These are phyloP conservation scores for Anolis carolinensis DNA, from an alignment of 2,113 vertebrate genomes.

Conservation along the genomic window DNA sequence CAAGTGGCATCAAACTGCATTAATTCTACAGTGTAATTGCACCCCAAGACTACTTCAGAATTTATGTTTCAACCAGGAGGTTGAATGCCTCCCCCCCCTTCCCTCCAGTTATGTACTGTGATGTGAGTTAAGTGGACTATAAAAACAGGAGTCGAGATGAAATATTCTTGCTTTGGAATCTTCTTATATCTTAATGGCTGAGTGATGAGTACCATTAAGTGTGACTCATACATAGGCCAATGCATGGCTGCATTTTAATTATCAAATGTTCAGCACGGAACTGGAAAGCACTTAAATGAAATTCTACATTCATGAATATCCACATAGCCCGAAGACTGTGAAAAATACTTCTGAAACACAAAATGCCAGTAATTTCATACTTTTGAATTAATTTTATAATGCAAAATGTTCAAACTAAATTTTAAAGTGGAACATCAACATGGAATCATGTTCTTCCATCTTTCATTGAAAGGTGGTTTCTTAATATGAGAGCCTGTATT, in stretches of 20 bases:
- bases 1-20: too few relatives aligned
- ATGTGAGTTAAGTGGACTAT: background rate
- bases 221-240: background rate
- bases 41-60: too few relatives aligned
- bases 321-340: background rate
- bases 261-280: background rate
- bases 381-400: background rate
- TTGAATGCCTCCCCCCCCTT: too few relatives aligned
- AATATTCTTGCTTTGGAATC: background rate
- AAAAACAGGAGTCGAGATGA: background rate
- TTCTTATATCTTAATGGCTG: background rate
- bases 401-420: background rate
- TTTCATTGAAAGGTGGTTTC: background rate
- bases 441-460: background rate
- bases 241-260: background rate
- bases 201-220: background rate
- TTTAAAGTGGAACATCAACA: background rate
- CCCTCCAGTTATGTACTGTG: too few relatives aligned
- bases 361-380: background rate
- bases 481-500: conserved; percentile 13
- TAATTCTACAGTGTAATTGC: too few relatives aligned
- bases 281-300: background rate
- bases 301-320: background rate
- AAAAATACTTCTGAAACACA: background rate
- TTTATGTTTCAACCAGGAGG: too few relatives aligned